Percentiles rank a stretch among this genome's conserved stretches.
These are phyloP conservation scores for Marmota flaviventris DNA, from an alignment of 2,113 vertebrate species.

Conservation along the genomic window DNA sequence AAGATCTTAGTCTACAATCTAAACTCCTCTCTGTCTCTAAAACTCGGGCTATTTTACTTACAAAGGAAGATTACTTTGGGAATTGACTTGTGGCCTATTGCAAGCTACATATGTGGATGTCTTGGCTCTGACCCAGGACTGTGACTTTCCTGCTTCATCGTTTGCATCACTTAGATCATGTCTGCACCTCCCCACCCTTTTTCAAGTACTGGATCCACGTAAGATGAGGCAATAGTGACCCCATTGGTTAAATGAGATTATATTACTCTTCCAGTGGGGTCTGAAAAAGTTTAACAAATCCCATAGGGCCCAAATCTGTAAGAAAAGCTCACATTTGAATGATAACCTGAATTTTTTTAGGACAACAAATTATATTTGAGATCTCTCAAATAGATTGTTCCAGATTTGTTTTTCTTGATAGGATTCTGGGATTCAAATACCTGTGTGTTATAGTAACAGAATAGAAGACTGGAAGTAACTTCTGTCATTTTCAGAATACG, in stretches of 20 bases:
- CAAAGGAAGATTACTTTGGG: neutral
- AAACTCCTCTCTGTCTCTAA: neutral
- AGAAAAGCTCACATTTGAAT: neutral
- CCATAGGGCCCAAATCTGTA: neutral
- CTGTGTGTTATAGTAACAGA: neutral
- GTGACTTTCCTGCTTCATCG: constrained; percentile 29
- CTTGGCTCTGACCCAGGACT: constrained; percentile 37
- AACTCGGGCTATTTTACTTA: neutral
- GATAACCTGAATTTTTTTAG: constrained; percentile 30
- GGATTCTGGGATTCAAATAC: neutral
- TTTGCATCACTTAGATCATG: constrained; percentile 47
- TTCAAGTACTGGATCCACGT: neutral
- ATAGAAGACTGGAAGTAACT: constrained; percentile 13
- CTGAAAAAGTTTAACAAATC: constrained; percentile 46
- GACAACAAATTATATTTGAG: constrained; percentile 6
- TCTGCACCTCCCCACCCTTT: constrained; percentile 51
- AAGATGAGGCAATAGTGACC: neutral
- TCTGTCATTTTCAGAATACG: neutral
- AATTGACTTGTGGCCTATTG: neutral
- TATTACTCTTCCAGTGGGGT: neutral
- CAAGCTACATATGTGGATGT: neutral
- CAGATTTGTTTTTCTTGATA: neutral
- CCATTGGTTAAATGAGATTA: constrained; percentile 22
- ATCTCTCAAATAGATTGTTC: neutral
- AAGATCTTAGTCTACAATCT: neutral